phyloP scores from a whole-genome alignment of 2,797 vertebrate species.

The Rhynchotus rufescens region DNA sequence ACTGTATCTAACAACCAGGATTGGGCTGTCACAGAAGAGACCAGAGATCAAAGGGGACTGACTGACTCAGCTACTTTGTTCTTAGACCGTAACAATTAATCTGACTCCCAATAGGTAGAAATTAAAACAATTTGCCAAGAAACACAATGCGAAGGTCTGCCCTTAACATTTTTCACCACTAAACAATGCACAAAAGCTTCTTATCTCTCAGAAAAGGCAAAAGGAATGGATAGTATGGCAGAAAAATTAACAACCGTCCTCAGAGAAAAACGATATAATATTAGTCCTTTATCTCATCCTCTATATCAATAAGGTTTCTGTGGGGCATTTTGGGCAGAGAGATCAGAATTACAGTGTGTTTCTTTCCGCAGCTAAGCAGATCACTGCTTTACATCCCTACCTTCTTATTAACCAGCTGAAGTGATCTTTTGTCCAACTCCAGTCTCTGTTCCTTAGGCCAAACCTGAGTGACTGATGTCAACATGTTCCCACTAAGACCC shows the following conservation, averaged over 20 bases:
- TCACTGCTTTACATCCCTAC: background rate
- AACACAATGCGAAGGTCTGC: background rate
- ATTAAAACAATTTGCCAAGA: background rate
- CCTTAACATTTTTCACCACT: background rate
- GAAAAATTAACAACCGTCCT: background rate
- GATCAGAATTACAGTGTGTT: background rate
- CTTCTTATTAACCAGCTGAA: background rate
- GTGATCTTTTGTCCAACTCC: background rate
- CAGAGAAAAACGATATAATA: background rate
- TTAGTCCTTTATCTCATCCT: background rate
- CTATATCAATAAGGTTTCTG: background rate
- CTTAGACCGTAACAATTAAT: constrained; percentile 4
- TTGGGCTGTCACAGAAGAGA: background rate
- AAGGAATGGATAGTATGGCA: background rate
- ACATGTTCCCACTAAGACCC: background rate
- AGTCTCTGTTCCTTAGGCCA: background rate
- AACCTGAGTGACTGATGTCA: background rate
- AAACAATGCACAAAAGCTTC: background rate
- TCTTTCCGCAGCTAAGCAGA: background rate
- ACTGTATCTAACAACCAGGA: constrained; percentile 6
- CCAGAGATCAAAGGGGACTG: constrained; percentile 22
- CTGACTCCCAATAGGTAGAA: constrained; percentile 19
- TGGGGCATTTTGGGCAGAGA: background rate
- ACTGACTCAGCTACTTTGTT: constrained; percentile 30
- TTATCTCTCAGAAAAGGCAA: background rate